These are phyloP conservation scores for Kryptopterus vitreolus DNA, from an alignment of 2,797 vertebrate genomes.

Conservation along the genomic window DNA sequence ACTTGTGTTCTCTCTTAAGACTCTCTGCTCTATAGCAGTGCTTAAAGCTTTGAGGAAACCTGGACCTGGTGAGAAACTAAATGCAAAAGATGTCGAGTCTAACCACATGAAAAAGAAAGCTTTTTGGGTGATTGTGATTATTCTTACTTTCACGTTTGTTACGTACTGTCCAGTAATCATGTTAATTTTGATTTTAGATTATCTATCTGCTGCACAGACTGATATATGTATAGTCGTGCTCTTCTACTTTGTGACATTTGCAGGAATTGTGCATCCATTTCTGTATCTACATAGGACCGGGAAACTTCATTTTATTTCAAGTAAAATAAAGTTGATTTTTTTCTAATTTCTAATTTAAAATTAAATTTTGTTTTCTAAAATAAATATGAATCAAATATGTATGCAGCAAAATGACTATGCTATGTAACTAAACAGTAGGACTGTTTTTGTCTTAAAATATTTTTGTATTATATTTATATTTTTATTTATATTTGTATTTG, in stretches of 20 bases:
- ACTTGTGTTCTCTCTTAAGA: conserved; percentile 22
- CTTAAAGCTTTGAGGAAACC: conserved; percentile 46
- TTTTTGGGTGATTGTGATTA: conserved; percentile 36
- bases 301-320: neutral
- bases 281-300: conserved; percentile 10
- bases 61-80: neutral
- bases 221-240: neutral
- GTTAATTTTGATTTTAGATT: neutral
- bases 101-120: conserved; percentile 45
- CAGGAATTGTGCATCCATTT: conserved; percentile 26
- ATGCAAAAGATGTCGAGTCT: conserved; percentile 13
- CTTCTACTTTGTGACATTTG: neutral
- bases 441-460: too few relatives aligned
- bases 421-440: too few relatives aligned
- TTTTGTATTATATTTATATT: too few relatives aligned
- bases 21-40: conserved; percentile 46
- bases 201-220: neutral
- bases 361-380: too few relatives aligned
- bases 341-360: too few relatives aligned
- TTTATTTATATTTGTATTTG: too few relatives aligned
- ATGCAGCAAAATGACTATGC: too few relatives aligned
- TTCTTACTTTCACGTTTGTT: neutral
- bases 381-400: too few relatives aligned
- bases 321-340: too few relatives aligned
- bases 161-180: conserved; percentile 24